These are phyloP conservation scores for Cataglyphis albicans DNA, from an alignment of 2,888 invertebrate genomes.

Conservation along the genomic window DNA sequence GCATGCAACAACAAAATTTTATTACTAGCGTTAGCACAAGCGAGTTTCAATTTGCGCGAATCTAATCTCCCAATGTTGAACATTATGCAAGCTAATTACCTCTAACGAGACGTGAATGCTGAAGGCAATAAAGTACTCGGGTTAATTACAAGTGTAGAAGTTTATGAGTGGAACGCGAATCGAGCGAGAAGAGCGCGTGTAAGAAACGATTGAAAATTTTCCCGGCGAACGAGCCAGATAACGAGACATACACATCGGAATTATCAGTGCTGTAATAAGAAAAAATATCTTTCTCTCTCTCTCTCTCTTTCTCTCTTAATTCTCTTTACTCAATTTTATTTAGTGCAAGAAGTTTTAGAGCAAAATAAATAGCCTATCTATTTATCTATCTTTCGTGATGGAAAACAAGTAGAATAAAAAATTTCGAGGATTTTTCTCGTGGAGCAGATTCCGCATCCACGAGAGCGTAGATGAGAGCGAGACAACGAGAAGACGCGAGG, in stretches of 20 bases:
- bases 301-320: neutral
- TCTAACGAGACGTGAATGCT: constrained; percentile 43
- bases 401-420: neutral
- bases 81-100: constrained; percentile 42
- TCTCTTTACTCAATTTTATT: neutral
- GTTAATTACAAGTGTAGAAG: constrained; percentile 39
- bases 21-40: constrained; percentile 12
- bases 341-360: neutral
- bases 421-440: constrained; percentile 14
- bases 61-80: constrained; percentile 40
- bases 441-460: constrained; percentile 30
- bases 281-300: neutral
- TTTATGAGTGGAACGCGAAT: constrained; percentile 28
- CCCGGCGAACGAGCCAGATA: neutral
- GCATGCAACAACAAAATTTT: constrained; percentile 25
- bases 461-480: constrained; percentile 13
- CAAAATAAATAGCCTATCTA: neutral
- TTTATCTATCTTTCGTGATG: neutral
- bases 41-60: constrained; percentile 37
- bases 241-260: constrained; percentile 10
- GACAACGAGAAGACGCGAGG: constrained; percentile 48
- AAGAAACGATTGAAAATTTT: constrained; percentile 26
- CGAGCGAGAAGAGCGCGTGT: constrained; percentile 9
- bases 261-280: constrained; percentile 23
- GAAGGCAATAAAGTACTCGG: constrained; percentile 25